phyloP scores from a whole-genome alignment of 1,140 invertebrate genomes.

The Brachionus angularis region DNA sequence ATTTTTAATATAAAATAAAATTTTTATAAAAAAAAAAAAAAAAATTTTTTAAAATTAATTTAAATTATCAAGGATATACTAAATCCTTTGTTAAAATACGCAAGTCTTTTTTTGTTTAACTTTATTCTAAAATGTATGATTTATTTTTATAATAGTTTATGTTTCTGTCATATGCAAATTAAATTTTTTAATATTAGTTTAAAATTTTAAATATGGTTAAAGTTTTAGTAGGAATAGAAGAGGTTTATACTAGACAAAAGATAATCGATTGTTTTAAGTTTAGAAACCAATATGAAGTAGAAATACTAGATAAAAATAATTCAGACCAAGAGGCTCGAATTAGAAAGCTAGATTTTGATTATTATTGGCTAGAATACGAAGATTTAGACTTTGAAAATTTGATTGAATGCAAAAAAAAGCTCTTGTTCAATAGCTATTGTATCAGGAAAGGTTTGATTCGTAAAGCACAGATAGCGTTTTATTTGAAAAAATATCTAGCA shows the following conservation, averaged over 20 bases:
- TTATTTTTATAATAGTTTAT: no score
- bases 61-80: no score
- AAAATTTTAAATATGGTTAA: slow-evolving; percentile 18
- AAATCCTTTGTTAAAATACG: no score
- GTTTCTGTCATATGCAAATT: not conserved
- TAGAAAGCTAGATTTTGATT: not conserved
- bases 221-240: slow-evolving; percentile 17
- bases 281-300: not conserved
- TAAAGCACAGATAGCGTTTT: slow-evolving; percentile 27
- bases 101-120: no score
- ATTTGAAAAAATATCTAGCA: slow-evolving; percentile 17
- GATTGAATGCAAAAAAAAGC: not conserved
- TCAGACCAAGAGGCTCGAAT: not conserved
- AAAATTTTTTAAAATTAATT: no score
- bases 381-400: slow-evolving; percentile 35
- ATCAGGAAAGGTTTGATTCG: slow-evolving; percentile 28
- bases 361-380: slow-evolving; percentile 40
- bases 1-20: no score
- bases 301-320: not conserved
- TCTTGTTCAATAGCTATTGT: slow-evolving; percentile 15
- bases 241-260: slow-evolving; percentile 6
- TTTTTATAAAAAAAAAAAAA: no score
- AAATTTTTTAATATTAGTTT: not conserved
- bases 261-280: slow-evolving; percentile 8
- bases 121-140: no score